These are phyloP conservation scores for Rhagologus leucostigma DNA, from an alignment of 2,113 vertebrate species.

Conservation along the genomic window DNA sequence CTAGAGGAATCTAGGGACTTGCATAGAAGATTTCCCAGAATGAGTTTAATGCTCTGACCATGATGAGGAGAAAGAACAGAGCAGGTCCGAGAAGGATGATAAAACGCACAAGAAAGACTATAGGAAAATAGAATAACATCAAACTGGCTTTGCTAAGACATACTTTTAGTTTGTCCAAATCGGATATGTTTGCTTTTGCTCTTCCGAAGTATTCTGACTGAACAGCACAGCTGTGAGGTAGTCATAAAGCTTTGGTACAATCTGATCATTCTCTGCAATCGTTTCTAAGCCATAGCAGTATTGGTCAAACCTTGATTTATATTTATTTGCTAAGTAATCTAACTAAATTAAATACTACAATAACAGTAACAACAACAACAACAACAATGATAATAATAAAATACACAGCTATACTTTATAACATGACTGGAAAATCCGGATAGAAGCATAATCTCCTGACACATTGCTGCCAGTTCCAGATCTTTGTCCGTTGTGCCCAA, in stretches of 20 bases:
- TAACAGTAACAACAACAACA: background rate
- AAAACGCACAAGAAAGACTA: background rate
- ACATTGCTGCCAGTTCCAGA: background rate
- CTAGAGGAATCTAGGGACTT: background rate
- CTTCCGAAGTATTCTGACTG: background rate
- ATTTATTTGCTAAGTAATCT: background rate
- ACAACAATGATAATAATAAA: background rate
- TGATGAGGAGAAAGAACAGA: background rate
- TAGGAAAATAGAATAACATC: background rate
- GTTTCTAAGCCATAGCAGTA: background rate
- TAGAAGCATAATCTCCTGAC: background rate
- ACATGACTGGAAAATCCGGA: background rate
- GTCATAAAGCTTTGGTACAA: background rate
- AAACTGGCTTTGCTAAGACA: background rate
- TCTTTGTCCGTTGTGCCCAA: background rate
- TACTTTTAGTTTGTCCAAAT: background rate
- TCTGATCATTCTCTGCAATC: background rate
- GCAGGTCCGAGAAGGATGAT: background rate
- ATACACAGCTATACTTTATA: background rate
- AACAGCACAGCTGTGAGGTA: background rate
- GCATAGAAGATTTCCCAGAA: background rate
- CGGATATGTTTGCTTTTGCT: background rate
- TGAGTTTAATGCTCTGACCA: background rate
- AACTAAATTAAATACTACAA: background rate
- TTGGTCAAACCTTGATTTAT: background rate